These are phyloP conservation scores for Mesocentrotus franciscanus DNA, from an alignment of 53 echinoderm and acorn worm genomes.

Conservation along the genomic window DNA sequence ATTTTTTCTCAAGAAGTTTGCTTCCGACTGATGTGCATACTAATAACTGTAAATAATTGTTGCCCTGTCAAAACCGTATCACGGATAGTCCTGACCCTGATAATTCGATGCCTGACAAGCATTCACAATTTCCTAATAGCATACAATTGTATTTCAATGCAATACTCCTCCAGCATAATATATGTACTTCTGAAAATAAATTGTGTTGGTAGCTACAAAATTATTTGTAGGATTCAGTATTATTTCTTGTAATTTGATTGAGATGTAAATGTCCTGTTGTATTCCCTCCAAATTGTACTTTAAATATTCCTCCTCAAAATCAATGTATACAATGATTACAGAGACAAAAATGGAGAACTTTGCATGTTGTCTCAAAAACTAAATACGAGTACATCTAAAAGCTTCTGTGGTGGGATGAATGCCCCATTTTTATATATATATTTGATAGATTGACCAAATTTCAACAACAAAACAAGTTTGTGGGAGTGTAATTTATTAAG, in stretches of 20 bases:
- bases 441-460: conserved; percentile 30
- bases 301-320: conserved; percentile 20
- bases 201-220: background rate
- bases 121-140: background rate
- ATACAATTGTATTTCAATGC: background rate
- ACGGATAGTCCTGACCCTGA: background rate
- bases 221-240: conserved; percentile 41
- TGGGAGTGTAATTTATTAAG: background rate
- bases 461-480: background rate
- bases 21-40: background rate
- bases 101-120: background rate
- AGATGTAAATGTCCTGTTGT: conserved; percentile 24
- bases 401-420: background rate
- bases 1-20: background rate
- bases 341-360: background rate
- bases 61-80: background rate
- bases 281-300: conserved; percentile 49
- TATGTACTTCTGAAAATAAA: background rate
- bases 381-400: background rate
- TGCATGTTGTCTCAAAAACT: background rate
- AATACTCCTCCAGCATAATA: background rate
- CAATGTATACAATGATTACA: background rate
- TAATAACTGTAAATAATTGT: conserved; percentile 34
- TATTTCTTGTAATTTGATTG: conserved; percentile 20
- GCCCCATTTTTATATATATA: background rate